A percentile compares a stretch with the other conserved stretches of the same genome.
Evolutionary conservation across 2,888 invertebrate species (phyloP).

Genomic region (Drosophila atripex): DNA sequence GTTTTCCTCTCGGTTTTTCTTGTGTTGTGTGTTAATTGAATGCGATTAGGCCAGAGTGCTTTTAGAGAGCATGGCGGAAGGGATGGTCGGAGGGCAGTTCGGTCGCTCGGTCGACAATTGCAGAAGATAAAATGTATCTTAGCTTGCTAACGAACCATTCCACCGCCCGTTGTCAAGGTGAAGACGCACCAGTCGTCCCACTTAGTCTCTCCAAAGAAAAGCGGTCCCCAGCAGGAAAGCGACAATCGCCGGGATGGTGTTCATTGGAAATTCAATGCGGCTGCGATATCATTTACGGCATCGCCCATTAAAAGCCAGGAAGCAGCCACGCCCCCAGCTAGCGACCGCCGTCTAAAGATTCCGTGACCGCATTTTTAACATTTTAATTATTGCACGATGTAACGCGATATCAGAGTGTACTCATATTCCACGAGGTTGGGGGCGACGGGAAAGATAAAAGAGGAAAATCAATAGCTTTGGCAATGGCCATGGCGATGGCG

Average conservation of each 20-base stretch:
- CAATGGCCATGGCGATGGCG: slow-evolving; percentile 21
- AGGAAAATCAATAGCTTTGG: slow-evolving; percentile 39
- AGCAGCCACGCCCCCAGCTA: slow-evolving; percentile 7
- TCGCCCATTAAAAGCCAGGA: slow-evolving; percentile 40
- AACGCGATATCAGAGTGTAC: slow-evolving; percentile 37
- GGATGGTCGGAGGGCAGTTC: background rate
- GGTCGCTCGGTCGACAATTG: slow-evolving; percentile 28
- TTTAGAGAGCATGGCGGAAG: slow-evolving; percentile 1
- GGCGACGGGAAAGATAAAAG: slow-evolving; percentile 15
- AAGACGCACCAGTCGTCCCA: slow-evolving; percentile 8
- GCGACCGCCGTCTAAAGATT: slow-evolving; percentile 14
- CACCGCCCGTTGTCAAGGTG: slow-evolving; percentile 42
- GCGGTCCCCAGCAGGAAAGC: background rate
- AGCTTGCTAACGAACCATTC: slow-evolving; percentile 42
- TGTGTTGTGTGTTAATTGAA: slow-evolving; percentile 62
- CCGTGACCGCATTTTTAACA: slow-evolving; percentile 42
- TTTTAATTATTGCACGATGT: slow-evolving; percentile 46
- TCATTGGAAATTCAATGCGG: slow-evolving; percentile 62
- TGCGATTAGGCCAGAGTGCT: slow-evolving; percentile 57
- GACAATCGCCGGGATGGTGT: slow-evolving; percentile 14
- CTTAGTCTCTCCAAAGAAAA: background rate
- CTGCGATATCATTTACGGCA: slow-evolving; percentile 56
- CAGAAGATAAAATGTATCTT: slow-evolving; percentile 44
- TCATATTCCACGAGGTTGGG: slow-evolving; percentile 32
- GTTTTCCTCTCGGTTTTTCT: slow-evolving; percentile 35